Base-by-base conservation (phyloP, 2,888 invertebrate species). In the Hirtodrosophila confusa region DNA sequence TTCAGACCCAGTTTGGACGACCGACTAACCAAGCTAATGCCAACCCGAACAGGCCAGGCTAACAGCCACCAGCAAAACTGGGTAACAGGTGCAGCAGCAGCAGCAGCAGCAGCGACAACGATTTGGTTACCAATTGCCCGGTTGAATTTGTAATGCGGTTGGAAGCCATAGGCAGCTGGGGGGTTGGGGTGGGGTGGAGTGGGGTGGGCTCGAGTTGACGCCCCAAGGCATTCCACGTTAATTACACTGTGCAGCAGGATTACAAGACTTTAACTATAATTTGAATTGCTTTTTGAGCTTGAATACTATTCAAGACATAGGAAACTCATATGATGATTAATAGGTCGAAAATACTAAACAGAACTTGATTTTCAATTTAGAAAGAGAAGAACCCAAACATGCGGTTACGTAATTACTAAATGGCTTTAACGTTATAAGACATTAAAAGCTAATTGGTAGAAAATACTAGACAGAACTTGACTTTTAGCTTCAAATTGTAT, bases 31-130 rank as follows among this genome's bases (percentile, higher is more conserved):
- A 87, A 80, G 50, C 75, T 64, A 60, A 29, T 33, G 56, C 62
- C 45, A 58, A 55, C 50, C 35, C 24, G 48, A 31, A 27, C 27
- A 36, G 3, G 31, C 73, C 75, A 71, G 58, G 78, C 82, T 47
- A 45, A 57, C 43, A 61, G 36, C 54, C 12, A 12, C 37, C n/a
- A 29, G 36, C 60, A 53, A 67, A 87, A 82, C 65, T 87, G 69
- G 88, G 86, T 87, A 87, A 82, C 80, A 80, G 82, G 87, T 86
- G 80, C 79, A 78, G 29, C 67, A 44, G 7, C 4, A 27, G 0
- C 27, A 27, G 17, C 17, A 17, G 17, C 44, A 33, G 43, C 73
- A 73, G 54, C 55, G 44, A 41, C 62, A 78, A 53, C 68, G 48
- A 68, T 74, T 80, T 74, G 49, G 61, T 77, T 80, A 67, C 86